Conservation (phyloP, 2,888 invertebrate species). For the Chaitophorus viminalis region DNA sequence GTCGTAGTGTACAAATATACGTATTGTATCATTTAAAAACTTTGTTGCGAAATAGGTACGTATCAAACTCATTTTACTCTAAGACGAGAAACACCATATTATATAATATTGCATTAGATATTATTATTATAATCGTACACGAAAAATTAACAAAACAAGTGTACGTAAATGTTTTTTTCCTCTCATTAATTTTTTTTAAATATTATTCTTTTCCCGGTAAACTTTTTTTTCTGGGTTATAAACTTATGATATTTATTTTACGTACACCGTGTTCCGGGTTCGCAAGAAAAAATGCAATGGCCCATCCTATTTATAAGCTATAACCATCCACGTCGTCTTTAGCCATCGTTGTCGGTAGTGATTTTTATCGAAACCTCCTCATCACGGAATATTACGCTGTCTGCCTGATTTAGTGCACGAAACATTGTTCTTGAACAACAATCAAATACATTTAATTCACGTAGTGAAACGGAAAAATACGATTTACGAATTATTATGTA, state of each 20-base stretch:
- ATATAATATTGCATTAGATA: background rate
- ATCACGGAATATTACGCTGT: background rate
- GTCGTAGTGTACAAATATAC: background rate
- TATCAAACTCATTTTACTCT: background rate
- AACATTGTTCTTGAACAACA: background rate
- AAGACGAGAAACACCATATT: background rate
- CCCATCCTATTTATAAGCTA: too few species aligned
- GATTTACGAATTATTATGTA: background rate
- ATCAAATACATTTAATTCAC: background rate
- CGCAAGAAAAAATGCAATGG: too few species aligned
- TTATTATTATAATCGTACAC: background rate
- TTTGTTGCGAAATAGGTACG: background rate
- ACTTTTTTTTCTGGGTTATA: background rate
- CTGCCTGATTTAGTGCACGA: background rate
- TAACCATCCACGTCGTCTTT: too few species aligned
- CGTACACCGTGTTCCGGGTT: background rate
- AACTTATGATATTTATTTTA: background rate
- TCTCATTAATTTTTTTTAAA: too few species aligned
- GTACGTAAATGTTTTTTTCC: background rate
- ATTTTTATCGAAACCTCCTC: background rate
- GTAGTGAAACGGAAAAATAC: background rate
- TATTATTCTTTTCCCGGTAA: background rate
- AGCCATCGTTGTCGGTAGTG: too few species aligned
- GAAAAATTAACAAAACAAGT: background rate
- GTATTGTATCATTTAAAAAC: background rate